Base-by-base conservation (phyloP, 2,113 vertebrate species). In the Daubentonia madagascariensis region DNA sequence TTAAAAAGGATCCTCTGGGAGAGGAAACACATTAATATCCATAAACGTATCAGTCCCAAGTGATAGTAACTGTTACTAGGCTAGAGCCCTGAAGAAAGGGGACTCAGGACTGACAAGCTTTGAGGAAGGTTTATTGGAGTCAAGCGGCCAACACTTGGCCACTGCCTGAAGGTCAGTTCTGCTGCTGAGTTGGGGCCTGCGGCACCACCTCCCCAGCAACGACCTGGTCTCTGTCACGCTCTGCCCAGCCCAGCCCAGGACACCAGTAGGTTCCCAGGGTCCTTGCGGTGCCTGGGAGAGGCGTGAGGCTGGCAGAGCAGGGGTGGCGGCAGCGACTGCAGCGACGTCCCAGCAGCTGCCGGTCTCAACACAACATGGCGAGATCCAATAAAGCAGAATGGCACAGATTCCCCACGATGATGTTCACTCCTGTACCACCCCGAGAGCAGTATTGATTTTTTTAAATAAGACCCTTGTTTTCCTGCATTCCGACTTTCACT, bases 401-500 rank as follows among this genome's bases (percentile, higher is more conserved):
- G 40, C 90, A 12, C 2, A 0, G 85, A 94, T 72, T 87, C 68
- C 81, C 91, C 54, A 0, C 54, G 83, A 85, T 65, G 96, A 78
- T 30, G 57, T 89, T 84, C 32, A 81, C 70, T 81, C 87, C 68
- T 37, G 52, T 1, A 35, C 78, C 94, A 96, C 85, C 17, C 48
- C 43, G 95, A 98, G 89, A 63, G 95, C 92, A 90, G 52, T 61
- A 89, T 12, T 1, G n/a, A 96, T 96, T 78, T 97, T 65, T 92
- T 67, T 96, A 88, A 90, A 86, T 11, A 57, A 98, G 96, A 97
- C 79, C 81, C 59, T 87, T 61, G 75, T 92, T 91, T 45, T 37
- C 79, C 84, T 88, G 93, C 93, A 37, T 32, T 97, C 96, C 90
- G 95, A 59, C 95, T 94, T 95, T 65, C 76, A 88, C 92, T 85